Evolutionary conservation across 1,140 invertebrate species (phyloP), one percentile per base, ranked within the genome.

Genomic region (Macrotrachela quadricornifera): DNA sequence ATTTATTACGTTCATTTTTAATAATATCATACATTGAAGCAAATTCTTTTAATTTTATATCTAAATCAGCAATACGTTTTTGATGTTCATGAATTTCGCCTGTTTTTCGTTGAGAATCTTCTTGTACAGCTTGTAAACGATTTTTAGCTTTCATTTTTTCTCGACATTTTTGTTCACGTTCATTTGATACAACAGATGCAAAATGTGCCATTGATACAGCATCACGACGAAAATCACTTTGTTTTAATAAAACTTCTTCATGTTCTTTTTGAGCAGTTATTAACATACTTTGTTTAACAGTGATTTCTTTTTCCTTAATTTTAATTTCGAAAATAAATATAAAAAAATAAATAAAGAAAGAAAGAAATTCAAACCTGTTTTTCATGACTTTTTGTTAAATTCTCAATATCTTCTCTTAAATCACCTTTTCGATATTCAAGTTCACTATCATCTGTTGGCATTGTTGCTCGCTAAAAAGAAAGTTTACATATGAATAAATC

Each of bases 1-100:
- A 69, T 50, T 71, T 71, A 56, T 71, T 71, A 12, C 69, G 55
- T 51, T 71, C 69, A 54, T 67, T 70, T 58, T 71, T 69, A 47
- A 71, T 69, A 10, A 69, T 59, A 57, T 70, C 67, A 58, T 71
- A 69, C 43, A 67, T 56, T 57, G 66, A 64, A 45, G 68, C 66
- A 63, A 70, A 70, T 21, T 66, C 65, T 57, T 68, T 67, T 51
- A 70, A 61, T 50, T 66, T 68, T 15, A 64, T 55, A 53, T 67
- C 62, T 61, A 69, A 64, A 51, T 70, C 68, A 50, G 63, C 60
- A 50, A 62, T 61, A 56, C 69, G 68, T 54, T 70, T 71, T 57
- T 66, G 59, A 57, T 69, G 64, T 49, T 71, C 69, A 41, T 67
- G 60, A 40, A 70, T 68, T 38, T 63, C 59, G 36, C 69, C 56